These are phyloP conservation scores for Tapera naevia DNA, from an alignment of 2,797 vertebrate genomes.

Conservation along the genomic window DNA sequence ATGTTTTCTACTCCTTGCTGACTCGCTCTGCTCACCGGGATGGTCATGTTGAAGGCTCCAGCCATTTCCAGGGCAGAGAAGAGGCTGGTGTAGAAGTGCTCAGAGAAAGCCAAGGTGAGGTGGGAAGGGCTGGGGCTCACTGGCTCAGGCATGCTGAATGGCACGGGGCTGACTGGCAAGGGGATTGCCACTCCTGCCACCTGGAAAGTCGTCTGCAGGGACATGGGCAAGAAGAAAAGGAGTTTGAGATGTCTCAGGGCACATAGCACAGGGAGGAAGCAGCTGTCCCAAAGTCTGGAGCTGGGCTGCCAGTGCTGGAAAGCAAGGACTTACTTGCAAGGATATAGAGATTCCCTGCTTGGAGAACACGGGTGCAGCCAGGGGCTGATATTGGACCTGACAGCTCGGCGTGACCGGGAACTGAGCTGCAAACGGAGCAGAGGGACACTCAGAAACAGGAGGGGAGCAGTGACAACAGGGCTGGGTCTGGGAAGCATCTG, in stretches of 20 bases:
- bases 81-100: slow-evolving; percentile 47
- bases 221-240: neutral
- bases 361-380: slow-evolving; percentile 36
- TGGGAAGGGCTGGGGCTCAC: neutral
- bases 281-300: neutral
- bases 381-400: slow-evolving; percentile 44
- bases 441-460: neutral
- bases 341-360: slow-evolving; percentile 49
- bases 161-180: slow-evolving; percentile 16
- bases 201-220: slow-evolving; percentile 30
- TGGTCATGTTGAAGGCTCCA: slow-evolving; percentile 52
- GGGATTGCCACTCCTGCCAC: neutral
- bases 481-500: neutral
- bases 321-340: neutral
- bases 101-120: slow-evolving; percentile 19
- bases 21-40: neutral
- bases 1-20: neutral
- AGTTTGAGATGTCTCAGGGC: neutral
- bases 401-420: slow-evolving; percentile 18
- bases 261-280: accelerated
- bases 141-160: neutral
- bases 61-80: slow-evolving; percentile 22
- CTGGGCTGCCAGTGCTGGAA: neutral
- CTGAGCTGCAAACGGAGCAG: neutral
- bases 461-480: accelerated